phyloP scores from a whole-genome alignment of 2,797 vertebrate genomes.

The Phoebastria nigripes region DNA sequence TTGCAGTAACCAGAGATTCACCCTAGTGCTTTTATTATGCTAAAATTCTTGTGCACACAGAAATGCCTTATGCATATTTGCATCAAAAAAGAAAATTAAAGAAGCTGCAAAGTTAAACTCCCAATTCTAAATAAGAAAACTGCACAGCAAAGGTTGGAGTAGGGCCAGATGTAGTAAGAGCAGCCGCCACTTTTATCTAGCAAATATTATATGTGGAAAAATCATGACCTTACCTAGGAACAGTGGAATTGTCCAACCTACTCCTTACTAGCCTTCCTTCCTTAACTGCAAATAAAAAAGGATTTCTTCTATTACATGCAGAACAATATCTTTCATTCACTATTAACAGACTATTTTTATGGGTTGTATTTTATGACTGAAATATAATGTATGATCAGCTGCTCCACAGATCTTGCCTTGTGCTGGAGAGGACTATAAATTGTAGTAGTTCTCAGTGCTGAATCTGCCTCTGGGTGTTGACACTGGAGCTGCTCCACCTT shows the following conservation, averaged over 20 bases:
- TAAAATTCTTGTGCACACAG: constrained; percentile 52
- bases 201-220: background rate
- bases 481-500: constrained; percentile 18
- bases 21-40: constrained; percentile 27
- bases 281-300: background rate
- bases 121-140: constrained; percentile 25
- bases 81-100: constrained; percentile 48
- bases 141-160: background rate
- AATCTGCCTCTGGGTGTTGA: constrained; percentile 29
- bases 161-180: background rate
- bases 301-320: background rate
- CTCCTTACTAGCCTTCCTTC: background rate
- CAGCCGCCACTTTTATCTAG: background rate
- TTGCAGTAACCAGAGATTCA: constrained; percentile 31
- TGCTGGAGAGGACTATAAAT: background rate
- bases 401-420: background rate
- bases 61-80: constrained; percentile 51
- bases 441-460: background rate
- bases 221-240: background rate
- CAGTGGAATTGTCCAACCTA: background rate
- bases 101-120: constrained; percentile 54
- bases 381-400: constrained; percentile 10
- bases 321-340: background rate
- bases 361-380: background rate
- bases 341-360: background rate